Base-by-base conservation (phyloP, 1,140 invertebrate species). In the Tachypleus tridentatus region DNA sequence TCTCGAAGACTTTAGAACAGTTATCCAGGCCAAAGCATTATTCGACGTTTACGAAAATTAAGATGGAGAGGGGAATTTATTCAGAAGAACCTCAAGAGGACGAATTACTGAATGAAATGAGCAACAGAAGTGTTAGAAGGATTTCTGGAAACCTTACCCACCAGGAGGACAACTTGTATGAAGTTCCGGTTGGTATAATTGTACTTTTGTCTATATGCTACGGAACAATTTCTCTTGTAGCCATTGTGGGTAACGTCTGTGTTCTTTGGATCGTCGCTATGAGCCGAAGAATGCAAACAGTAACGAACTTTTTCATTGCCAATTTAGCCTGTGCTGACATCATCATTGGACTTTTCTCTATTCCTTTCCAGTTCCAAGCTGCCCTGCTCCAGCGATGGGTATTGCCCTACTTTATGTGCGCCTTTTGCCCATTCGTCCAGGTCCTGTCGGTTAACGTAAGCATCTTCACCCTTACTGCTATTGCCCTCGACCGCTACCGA, bases 231-330 rank as follows among this genome's bases (percentile, higher is more conserved):
- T 66, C 48, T 51, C 58, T 66, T 10, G 53, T 9, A 59, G 86
- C 89, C 52, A 71, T 94, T 7, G 76, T 91, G 47, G 93, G 93
- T 0, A 97, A 97, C 75, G 81, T 84, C 5, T 78, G 96, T n/a
- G 93, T 97, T 5, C 90, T 90, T 73, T 80, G 88, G 29, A 91
- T 91, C 0, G 90, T 97, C 3, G 87, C 87, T 70, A 80, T 86
- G 49, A 91, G 92, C 74, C 85, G 85, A 56, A 81, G 83, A 3
- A 93, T 97, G 89, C 79, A 89, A 51, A 93, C 89, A 0, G 88
- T 93, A 4, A 95, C 91, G 3, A 95, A 95, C 77, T 89, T 89
- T 73, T 92, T 95, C 76, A 91, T 97, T 70, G 88, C 93, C 47
- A 96, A 95, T 74, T 78, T 96, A 66, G 91, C 92, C 2, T 80